phyloP scores from a whole-genome alignment of 2,113 vertebrate genomes.

The Poecilia latipinna region DNA sequence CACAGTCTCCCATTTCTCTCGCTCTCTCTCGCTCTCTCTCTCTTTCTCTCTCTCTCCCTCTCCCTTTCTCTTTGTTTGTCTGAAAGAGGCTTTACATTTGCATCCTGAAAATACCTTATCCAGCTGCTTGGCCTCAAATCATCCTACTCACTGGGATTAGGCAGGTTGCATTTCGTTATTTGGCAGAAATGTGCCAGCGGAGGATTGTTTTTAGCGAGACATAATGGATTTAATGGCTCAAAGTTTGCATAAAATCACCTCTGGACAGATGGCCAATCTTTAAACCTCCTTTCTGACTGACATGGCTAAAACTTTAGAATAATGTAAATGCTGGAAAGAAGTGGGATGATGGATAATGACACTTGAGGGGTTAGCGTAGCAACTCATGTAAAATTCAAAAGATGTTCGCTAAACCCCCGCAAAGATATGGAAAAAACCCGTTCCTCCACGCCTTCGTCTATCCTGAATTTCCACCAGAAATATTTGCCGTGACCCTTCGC shows the following conservation, averaged over 20 bases:
- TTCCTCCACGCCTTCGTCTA: conserved; percentile 31
- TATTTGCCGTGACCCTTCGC: conserved; percentile 61
- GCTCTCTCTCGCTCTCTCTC: conserved; percentile 11
- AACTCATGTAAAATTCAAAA: conserved; percentile 47
- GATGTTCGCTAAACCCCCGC: conserved; percentile 22
- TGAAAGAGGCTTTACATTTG: conserved; percentile 60
- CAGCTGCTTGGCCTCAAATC: conserved; percentile 44
- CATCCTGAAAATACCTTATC: conserved; percentile 54
- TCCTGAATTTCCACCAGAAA: conserved; percentile 53
- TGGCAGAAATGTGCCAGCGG: conserved; percentile 27
- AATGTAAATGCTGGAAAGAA: conserved; percentile 27
- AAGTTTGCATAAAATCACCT: conserved; percentile 20
- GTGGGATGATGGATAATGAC: conserved; percentile 40
- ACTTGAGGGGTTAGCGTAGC: conserved; percentile 29
- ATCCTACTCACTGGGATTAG: conserved; percentile 33
- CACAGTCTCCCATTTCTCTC: conserved; percentile 7
- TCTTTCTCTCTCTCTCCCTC: background rate
- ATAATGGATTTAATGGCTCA: conserved; percentile 13
- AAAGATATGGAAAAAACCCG: conserved; percentile 52
- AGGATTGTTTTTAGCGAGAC: background rate
- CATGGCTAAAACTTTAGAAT: conserved; percentile 20
- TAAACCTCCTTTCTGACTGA: conserved; percentile 15
- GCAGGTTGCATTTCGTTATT: conserved; percentile 50
- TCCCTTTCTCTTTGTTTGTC: conserved; percentile 41
- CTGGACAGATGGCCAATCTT: conserved; percentile 15